Evolutionary conservation across 2,797 vertebrate species (phyloP), one percentile per base, ranked within the genome.

Genomic region (Anguilla anguilla): DNA sequence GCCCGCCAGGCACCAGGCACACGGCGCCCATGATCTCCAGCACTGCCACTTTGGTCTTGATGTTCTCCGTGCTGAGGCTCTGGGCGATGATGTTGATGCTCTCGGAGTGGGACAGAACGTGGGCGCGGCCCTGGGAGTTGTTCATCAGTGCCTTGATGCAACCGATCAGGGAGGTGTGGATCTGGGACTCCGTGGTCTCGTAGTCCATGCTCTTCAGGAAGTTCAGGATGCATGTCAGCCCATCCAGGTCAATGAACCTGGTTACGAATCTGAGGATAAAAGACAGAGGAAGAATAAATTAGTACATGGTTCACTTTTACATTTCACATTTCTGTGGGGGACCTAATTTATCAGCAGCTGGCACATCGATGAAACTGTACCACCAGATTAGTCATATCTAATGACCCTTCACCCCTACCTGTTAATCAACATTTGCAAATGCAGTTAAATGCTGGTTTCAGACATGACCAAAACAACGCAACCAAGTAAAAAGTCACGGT

Each of bases 131-230:
- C 94, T 98, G 98, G 88, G 99, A 99, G 96, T 99, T 99, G 96
- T 99, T 99, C 99, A 99, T 99, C 93, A 99, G 96, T 5, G 98
- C 99, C 93, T 99, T 99, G 94, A 99, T 98, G 95, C 99, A 99
- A 79, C 99, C 99, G 31, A 99, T 99, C 90, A 99, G 98, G 17
- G 99, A 99, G 89, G 98, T 99, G 96, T 99, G 99, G 96, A 99
- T 98, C 93, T 98, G 98, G 3, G 98, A 99, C 93, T 99, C 98
- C 0, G 98, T 98, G 1, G 98, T 99, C 95, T 99, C 99, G 3
- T 98, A 99, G 97, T 99, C 99, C 99, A 99, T 99, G 92, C 94
- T 98, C 96, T 98, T 99, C 90, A 99, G 95, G 90, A 99, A 99
- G 95, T 99, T 99, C 85, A 99, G 96, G 93, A 99, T 98, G 90